phyloP scores from a whole-genome alignment of 1,140 invertebrate genomes.

The Bicyclus anynana region DNA sequence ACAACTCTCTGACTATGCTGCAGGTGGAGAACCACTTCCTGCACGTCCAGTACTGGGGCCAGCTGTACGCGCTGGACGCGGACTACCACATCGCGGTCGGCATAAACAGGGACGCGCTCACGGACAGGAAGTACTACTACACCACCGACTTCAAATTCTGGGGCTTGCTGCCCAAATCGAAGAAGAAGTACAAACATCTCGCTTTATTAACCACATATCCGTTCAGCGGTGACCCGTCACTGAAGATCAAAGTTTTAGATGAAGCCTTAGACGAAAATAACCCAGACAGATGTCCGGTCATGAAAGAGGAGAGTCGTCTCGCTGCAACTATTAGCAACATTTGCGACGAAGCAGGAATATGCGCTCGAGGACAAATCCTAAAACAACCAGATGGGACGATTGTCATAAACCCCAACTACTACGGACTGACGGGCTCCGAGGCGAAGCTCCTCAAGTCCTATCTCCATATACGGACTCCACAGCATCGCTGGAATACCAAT shows the following conservation, averaged over 20 bases:
- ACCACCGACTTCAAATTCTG: slow-evolving; percentile 83
- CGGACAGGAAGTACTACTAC: slow-evolving; percentile 83
- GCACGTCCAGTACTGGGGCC: slow-evolving; percentile 86
- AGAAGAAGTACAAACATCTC: slow-evolving; percentile 78
- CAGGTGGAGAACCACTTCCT: slow-evolving; percentile 87
- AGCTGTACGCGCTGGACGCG: slow-evolving; percentile 80
- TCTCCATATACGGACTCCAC: slow-evolving; percentile 81
- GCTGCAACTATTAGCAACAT: slow-evolving; percentile 83
- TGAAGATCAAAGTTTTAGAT: slow-evolving; percentile 66
- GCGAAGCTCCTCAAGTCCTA: slow-evolving; percentile 81
- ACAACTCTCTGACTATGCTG: slow-evolving; percentile 83
- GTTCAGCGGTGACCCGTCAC: slow-evolving; percentile 56
- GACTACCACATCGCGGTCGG: slow-evolving; percentile 88
- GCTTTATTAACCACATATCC: slow-evolving; percentile 69
- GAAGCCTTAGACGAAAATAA: slow-evolving; percentile 66
- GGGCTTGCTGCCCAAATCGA: slow-evolving; percentile 81
- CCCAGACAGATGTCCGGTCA: slow-evolving; percentile 69
- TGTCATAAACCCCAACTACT: slow-evolving; percentile 82
- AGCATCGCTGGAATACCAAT: slow-evolving; percentile 85
- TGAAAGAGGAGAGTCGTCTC: slow-evolving; percentile 88
- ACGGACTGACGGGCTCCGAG: slow-evolving; percentile 80
- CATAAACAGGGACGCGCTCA: slow-evolving; percentile 81
- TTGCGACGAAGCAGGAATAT: slow-evolving; percentile 81
- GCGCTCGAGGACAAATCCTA: slow-evolving; percentile 84
- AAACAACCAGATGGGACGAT: slow-evolving; percentile 81